Evolutionary conservation across 1,140 invertebrate species (phyloP), one percentile per base, ranked within the genome.

Genomic region (Thaumatotibia leucotreta): DNA sequence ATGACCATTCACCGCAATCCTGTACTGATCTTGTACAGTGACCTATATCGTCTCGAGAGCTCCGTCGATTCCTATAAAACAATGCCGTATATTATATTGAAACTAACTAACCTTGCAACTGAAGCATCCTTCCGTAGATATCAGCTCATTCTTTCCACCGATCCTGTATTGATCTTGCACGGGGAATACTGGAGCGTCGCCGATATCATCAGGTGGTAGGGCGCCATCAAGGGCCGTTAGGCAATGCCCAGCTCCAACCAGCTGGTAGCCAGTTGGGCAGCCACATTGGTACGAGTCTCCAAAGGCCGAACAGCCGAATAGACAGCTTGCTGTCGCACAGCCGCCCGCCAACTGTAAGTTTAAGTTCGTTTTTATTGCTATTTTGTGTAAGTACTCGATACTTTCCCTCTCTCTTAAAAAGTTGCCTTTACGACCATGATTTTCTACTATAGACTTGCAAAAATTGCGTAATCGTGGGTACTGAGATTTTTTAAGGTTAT

Each of bases 61-160:
- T 1, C 94, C 94, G 79, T 94, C 94, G 68, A 96, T 94, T 0
- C 95, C 96, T 35, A 14, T 8, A 10, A 10, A 14, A 14, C 1
- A 11, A 8, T 33, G 32, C 1, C 10, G 9, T 10, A 33, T n/a
- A n/a, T n/a, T 39, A 93, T 92, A 0, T 96, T 96, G 88, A 52
- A 45, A 66, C 32, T 17, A 35, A 61, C 65, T 64, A 82, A 97
- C 95, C 92, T 97, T 96, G 92, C 97, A 98, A 14, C 96, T 95
- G 91, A 97, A 97, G 89, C 97, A 97, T 3, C 96, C 97, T 90
- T 98, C 97, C 0, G 96, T 97, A 0, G 95, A 95, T 33, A 97
- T 96, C 9, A 96, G 93, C 71, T 95, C 95, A 65, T 95, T 93
- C 35, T 94, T 92, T 0, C 90, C 86, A 2, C 82, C 79, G 32